Evolutionary conservation across 2,888 invertebrate species (phyloP), one percentile per base, ranked within the genome.

Genomic region (Xanthorhoe designata): DNA sequence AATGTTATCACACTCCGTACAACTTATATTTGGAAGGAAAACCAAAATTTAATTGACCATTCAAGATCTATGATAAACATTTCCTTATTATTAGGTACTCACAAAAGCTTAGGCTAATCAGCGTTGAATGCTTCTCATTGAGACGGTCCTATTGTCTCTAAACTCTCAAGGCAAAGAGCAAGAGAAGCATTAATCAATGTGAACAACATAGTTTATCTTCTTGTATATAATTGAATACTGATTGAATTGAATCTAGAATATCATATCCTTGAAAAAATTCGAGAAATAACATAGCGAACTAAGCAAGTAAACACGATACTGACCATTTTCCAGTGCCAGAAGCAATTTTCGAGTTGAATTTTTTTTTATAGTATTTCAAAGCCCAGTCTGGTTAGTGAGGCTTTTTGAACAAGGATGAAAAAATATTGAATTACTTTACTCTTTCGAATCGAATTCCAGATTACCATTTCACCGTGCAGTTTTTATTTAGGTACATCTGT

Each of bases 341-440:
- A 18, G n/a, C 17, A 18, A 18, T 61, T 53, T 38, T 38, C 2
- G 13, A 49, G 49, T 7, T 10, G 18, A 38, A 24, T 24, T 24
- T 3, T 32, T 7, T 47, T 64, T 57, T 57, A 35, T 53, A 49
- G n/a, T 18, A 57, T 53, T 42, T 42, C 24, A 66, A 49, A 61
- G 57, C 51, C 50, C 32, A 29, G 53, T 42, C 53, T 10, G 35
- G 18, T 32, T 19, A 19, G 56, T 56, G 24, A 32, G 49, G 53
- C 45, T 58, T 62, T 66, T 57, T 53, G 42, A 61, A 61, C 61
- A 66, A 58, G 53, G 47, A 38, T 54, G 29, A 58, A 66, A 19
- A 58, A 58, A 66, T 66, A 66, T 66, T 58, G 58, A 58, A 58
- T 66, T 66, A 66, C 61, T 47, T 52, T n/a, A 42, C 47, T 51